Conservation (phyloP, 2,888 invertebrate genomes). For the Diploptera punctata region DNA sequence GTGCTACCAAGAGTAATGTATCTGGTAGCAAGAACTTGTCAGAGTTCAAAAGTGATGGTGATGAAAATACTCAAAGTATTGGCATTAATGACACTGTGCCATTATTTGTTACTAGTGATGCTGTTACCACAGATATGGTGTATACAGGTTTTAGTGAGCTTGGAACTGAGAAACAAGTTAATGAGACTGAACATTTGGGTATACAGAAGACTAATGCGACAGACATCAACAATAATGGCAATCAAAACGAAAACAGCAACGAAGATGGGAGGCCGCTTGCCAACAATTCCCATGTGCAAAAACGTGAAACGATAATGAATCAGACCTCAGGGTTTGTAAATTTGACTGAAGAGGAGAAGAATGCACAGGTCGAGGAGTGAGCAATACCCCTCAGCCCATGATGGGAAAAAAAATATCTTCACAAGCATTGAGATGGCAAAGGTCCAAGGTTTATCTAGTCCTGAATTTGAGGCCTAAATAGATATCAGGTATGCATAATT, state of each 20-base stretch:
- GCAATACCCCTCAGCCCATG: background rate
- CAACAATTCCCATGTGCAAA: constrained; percentile 20
- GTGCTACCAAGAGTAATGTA: constrained; percentile 4
- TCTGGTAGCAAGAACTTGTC: constrained; percentile 19
- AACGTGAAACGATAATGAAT: constrained; percentile 37
- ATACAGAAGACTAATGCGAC: constrained; percentile 33
- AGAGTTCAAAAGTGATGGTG: constrained; percentile 25
- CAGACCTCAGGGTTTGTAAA: constrained; percentile 1
- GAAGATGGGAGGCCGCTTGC: constrained; percentile 16
- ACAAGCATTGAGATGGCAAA: too few relatives aligned
- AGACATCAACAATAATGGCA: constrained; percentile 7
- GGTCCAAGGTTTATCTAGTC: too few relatives aligned
- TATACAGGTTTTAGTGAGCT: constrained; percentile 30
- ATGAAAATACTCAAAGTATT: constrained; percentile 28
- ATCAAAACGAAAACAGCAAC: constrained; percentile 16
- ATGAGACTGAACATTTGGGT: constrained; percentile 36
- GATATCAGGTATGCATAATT: too few relatives aligned
- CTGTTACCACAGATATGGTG: constrained; percentile 28
- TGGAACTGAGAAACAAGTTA: constrained; percentile 19
- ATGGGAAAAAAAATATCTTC: too few relatives aligned
- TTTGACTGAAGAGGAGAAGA: constrained; percentile 24
- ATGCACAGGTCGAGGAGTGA: constrained; percentile 2
- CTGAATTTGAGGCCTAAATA: too few relatives aligned
- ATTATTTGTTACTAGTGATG: constrained; percentile 28
- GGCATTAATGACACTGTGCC: constrained; percentile 34